A percentile compares a stretch with the other conserved stretches of the same genome.
These are phyloP conservation scores for Chloroceryle inda DNA, from an alignment of 2,797 vertebrate species.

Conservation along the genomic window DNA sequence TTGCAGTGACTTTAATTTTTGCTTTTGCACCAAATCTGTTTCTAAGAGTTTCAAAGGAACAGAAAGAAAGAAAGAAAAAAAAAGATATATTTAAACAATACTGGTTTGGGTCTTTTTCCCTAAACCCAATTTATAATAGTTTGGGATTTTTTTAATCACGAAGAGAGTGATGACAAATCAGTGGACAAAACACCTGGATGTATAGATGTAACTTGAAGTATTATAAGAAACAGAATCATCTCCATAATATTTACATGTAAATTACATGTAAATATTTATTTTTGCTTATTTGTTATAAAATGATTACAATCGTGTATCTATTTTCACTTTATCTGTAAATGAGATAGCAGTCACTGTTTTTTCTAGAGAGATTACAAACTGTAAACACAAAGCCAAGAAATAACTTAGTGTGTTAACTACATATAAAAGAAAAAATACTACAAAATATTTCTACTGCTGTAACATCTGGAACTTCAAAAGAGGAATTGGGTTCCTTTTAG, in stretches of 20 bases:
- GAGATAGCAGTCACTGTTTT: constrained; percentile 22
- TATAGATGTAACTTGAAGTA: neutral
- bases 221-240: neutral
- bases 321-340: constrained; percentile 15
- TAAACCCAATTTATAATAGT: neutral
- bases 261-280: constrained; percentile 19
- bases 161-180: neutral
- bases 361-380: constrained; percentile 20
- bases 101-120: neutral
- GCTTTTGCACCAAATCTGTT: neutral
- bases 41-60: constrained; percentile 1
- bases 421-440: neutral
- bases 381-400: constrained; percentile 12
- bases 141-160: neutral
- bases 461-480: neutral
- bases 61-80: neutral
- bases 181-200: neutral
- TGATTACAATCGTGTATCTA: neutral
- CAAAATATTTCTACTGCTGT: neutral
- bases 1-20: constrained; percentile 11
- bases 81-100: neutral
- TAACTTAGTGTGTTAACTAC: neutral
- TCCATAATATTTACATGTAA: neutral
- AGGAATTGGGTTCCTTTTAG: neutral
- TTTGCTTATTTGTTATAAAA: neutral